Percentiles rank a stretch among this genome's conserved stretches.
These are phyloP conservation scores for Oreochromis grahami DNA, from an alignment of 2,797 vertebrate species.

Conservation along the genomic window DNA sequence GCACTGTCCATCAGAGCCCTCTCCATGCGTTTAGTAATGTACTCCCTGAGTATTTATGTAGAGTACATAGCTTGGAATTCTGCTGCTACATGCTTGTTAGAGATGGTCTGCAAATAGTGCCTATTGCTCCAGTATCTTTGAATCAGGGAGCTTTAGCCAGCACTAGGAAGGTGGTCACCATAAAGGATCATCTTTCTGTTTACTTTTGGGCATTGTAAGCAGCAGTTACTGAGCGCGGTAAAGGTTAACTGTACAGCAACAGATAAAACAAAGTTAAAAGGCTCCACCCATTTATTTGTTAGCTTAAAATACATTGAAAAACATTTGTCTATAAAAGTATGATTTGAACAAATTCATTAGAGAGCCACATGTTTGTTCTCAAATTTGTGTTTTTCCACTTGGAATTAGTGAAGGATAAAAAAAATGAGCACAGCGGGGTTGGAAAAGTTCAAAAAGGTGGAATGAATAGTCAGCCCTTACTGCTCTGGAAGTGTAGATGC, in stretches of 20 bases:
- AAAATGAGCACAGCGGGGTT: not conserved
- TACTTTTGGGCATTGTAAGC: not conserved
- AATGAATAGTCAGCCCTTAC: not conserved
- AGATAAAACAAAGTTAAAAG: not conserved
- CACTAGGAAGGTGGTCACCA: not conserved
- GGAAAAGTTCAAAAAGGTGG: not conserved
- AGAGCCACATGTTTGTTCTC: not conserved
- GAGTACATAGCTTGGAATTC: not conserved
- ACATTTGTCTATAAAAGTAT: not conserved
- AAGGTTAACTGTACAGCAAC: not conserved
- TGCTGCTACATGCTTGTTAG: not conserved
- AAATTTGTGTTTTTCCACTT: not conserved
- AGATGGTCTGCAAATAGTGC: not conserved
- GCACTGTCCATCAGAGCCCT: accelerated
- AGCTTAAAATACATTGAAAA: not conserved
- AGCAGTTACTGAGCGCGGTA: not conserved
- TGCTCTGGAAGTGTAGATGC: not conserved
- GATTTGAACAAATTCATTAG: not conserved
- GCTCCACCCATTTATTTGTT: accelerated
- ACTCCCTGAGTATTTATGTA: not conserved
- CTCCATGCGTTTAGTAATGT: not conserved
- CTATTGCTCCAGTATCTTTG: not conserved
- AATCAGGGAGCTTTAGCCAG: not conserved
- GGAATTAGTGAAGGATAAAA: not conserved
- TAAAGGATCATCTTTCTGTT: not conserved